A percentile compares a stretch with the other conserved stretches of the same genome.
Conservation (phyloP, 2,797 vertebrate genomes). For the Pachyuromys duprasi region DNA sequence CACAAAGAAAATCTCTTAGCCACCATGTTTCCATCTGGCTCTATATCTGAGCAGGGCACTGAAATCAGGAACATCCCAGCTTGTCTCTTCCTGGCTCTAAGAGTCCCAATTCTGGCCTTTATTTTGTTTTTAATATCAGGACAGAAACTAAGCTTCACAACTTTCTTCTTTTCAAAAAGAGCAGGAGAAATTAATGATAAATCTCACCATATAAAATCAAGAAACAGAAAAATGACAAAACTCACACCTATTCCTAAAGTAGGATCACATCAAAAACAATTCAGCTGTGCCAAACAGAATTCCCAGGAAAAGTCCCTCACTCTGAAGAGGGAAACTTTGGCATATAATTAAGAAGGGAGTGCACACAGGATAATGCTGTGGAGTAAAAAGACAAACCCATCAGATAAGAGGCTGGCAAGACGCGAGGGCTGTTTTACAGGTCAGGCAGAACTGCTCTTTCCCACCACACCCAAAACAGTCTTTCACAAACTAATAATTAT, state of each 20-base stretch:
- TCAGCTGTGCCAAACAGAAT: constrained; percentile 6
- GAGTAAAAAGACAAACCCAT: constrained; percentile 57
- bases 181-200: constrained; percentile 27
- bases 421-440: constrained; percentile 26
- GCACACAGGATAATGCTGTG: not conserved
- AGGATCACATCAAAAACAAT: not conserved
- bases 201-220: not conserved
- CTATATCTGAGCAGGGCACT: not conserved
- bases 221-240: not conserved
- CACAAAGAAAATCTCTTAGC: not conserved
- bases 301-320: not conserved
- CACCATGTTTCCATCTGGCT: not conserved
- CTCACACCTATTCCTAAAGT: not conserved
- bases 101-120: not conserved
- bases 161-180: constrained; percentile 9
- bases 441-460: not conserved
- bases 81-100: not conserved
- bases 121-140: not conserved
- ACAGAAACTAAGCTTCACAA: not conserved
- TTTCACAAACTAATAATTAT: constrained; percentile 26
- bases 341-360: not conserved
- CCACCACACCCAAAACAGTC: constrained; percentile 20
- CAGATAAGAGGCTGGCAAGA: constrained; percentile 16
- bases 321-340: not conserved
- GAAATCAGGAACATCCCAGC: not conserved